phyloP scores from a whole-genome alignment of 2,888 invertebrate species.

The Malachius bipustulatus region DNA sequence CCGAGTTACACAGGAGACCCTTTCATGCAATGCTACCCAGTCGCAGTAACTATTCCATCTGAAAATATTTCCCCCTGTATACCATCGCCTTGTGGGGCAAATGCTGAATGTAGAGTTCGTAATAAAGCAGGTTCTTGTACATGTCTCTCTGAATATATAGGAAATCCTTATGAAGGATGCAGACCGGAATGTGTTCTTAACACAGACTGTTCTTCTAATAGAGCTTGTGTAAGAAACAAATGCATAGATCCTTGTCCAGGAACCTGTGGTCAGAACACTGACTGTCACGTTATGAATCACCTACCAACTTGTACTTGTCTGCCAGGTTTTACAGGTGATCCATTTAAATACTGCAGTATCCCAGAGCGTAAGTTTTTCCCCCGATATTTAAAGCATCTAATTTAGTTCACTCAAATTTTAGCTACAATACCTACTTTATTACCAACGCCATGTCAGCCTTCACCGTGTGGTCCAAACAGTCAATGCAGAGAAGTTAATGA shows the following conservation, averaged over 20 bases:
- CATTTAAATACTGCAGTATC: conserved; percentile 34
- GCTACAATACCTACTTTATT: no score
- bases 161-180: conserved; percentile 64
- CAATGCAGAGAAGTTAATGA: conserved; percentile 58
- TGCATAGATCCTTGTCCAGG: conserved; percentile 64
- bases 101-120: conserved; percentile 46
- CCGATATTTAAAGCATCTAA: no score
- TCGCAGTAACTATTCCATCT: conserved; percentile 37
- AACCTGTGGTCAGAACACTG: conserved; percentile 49
- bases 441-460: conserved; percentile 50
- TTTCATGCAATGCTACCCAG: conserved; percentile 40
- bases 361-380: conserved; percentile 34
- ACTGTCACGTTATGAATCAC: conserved; percentile 48
- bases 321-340: conserved; percentile 51
- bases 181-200: conserved; percentile 70
- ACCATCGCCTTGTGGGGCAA: conserved; percentile 59
- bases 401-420: no score
- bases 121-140: conserved; percentile 52
- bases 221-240: conserved; percentile 61
- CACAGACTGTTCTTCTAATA: conserved; percentile 55
- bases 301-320: conserved; percentile 56
- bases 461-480: conserved; percentile 67
- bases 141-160: conserved; percentile 58
- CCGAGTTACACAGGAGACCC: conserved; percentile 58
- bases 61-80: conserved; percentile 59